These are phyloP conservation scores for Coremacera marginata DNA, from an alignment of 2,888 invertebrate genomes.

Conservation along the genomic window DNA sequence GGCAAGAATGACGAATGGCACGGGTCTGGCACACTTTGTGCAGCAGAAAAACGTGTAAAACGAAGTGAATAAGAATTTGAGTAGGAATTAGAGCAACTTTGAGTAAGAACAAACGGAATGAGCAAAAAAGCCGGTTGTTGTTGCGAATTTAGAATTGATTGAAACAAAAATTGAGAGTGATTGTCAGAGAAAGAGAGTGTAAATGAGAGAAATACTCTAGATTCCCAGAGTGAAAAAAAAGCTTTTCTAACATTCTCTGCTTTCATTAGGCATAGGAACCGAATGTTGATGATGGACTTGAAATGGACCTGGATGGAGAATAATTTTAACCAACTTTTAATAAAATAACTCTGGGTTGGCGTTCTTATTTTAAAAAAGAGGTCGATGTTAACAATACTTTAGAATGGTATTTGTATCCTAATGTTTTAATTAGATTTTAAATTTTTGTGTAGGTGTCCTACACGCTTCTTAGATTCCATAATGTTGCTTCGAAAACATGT, in stretches of 20 bases:
- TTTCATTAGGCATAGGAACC: neutral
- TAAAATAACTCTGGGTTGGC: too few relatives aligned
- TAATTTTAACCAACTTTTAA: too few relatives aligned
- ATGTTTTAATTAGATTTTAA: too few relatives aligned
- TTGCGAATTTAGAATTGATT: neutral
- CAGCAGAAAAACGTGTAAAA: slow-evolving; percentile 27
- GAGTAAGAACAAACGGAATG: neutral
- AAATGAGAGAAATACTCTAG: neutral
- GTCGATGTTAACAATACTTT: too few relatives aligned
- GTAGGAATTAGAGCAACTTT: neutral
- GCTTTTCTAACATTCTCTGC: neutral
- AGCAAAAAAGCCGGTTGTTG: neutral
- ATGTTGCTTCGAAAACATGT: too few relatives aligned
- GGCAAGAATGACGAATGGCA: neutral
- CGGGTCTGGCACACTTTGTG: neutral
- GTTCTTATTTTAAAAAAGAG: too few relatives aligned
- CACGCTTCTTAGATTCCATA: too few relatives aligned
- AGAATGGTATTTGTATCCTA: too few relatives aligned
- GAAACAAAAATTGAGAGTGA: neutral
- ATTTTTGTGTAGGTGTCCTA: too few relatives aligned
- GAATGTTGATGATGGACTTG: too few relatives aligned
- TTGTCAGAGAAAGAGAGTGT: neutral
- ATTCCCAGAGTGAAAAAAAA: neutral
- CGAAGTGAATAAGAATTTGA: neutral
- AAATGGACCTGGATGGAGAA: too few relatives aligned